Evolutionary conservation across 1,140 invertebrate species (phyloP).

Genomic region (Caenorhabditis latens): DNA sequence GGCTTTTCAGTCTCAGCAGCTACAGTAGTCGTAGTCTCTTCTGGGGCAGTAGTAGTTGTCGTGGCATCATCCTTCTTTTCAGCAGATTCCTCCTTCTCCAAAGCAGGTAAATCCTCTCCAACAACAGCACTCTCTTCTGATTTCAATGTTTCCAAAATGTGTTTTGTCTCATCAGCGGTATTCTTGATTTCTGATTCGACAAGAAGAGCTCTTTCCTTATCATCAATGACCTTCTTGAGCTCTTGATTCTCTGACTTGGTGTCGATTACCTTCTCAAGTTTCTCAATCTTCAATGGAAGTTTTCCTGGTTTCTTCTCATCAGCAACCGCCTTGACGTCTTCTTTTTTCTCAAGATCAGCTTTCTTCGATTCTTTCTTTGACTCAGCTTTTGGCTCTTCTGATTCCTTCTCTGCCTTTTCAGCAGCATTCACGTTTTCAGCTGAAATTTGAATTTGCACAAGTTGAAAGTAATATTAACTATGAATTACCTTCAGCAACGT

Average conservation of each 20-base stretch:
- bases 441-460: neutral
- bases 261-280: conserved; percentile 1
- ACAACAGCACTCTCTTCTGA: conserved; percentile 30
- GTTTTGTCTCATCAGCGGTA: conserved; percentile 5
- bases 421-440: neutral
- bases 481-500: conserved; percentile 36
- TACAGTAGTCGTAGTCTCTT: conserved; percentile 9
- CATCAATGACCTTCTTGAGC: conserved; percentile 11
- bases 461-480: neutral
- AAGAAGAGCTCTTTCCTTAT: conserved; percentile 15
- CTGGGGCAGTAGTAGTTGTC: neutral
- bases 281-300: conserved; percentile 43
- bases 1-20: neutral
- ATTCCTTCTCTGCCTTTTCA: conserved; percentile 33
- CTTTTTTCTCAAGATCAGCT: neutral
- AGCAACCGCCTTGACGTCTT: conserved; percentile 23
- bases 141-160: conserved; percentile 1
- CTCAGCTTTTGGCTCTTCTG: neutral
- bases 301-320: conserved; percentile 42
- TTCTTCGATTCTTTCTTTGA: conserved; percentile 8
- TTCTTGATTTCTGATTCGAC: conserved; percentile 42
- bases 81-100: conserved; percentile 46
- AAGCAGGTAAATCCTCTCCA: conserved; percentile 8
- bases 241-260: conserved; percentile 37
- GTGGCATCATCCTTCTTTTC: conserved; percentile 1